A percentile compares a stretch with the other conserved stretches of the same genome.
Evolutionary conservation across 92 coral and sea anemone genomes (phyloP).

Genomic region (Phenganax marumi): DNA sequence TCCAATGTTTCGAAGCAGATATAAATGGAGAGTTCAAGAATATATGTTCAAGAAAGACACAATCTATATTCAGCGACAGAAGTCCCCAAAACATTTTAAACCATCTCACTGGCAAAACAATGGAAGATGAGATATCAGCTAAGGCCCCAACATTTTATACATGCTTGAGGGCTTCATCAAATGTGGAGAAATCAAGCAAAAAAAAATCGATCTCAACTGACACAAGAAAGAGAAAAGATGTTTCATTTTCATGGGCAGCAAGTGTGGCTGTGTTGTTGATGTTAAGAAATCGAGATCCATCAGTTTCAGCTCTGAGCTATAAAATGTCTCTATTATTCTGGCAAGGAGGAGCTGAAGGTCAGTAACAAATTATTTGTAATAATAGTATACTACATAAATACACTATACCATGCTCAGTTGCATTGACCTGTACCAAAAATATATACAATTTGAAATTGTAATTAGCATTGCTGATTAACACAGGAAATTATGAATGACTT

Average conservation of each 20-base stretch:
- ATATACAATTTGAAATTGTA: not conserved
- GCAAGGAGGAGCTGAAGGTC: too few species aligned
- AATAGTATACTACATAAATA: not conserved
- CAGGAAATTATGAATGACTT: too few species aligned
- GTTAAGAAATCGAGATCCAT: not conserved
- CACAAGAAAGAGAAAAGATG: not conserved
- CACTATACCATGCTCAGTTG: not conserved
- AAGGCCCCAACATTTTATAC: conserved; percentile 10
- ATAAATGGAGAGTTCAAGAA: too few species aligned
- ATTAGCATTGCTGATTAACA: too few species aligned
- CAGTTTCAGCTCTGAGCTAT: not conserved
- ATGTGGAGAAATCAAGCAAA: not conserved
- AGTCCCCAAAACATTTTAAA: too few species aligned
- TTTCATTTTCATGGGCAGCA: conserved; percentile 5
- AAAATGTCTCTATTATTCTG: not conserved
- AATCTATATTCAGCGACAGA: too few species aligned
- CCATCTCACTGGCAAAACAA: not conserved
- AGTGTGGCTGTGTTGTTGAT: conserved; percentile 7
- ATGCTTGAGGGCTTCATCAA: not conserved
- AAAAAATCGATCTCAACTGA: not conserved
- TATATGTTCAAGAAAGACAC: too few species aligned
- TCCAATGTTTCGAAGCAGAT: too few species aligned
- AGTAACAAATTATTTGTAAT: too few species aligned
- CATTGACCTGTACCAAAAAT: not conserved
- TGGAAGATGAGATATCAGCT: conserved; percentile 16